Percentiles rank a stretch among this genome's conserved stretches.
Evolutionary conservation across 2,888 invertebrate genomes (phyloP).

Genomic region (Monochamus alternatus): DNA sequence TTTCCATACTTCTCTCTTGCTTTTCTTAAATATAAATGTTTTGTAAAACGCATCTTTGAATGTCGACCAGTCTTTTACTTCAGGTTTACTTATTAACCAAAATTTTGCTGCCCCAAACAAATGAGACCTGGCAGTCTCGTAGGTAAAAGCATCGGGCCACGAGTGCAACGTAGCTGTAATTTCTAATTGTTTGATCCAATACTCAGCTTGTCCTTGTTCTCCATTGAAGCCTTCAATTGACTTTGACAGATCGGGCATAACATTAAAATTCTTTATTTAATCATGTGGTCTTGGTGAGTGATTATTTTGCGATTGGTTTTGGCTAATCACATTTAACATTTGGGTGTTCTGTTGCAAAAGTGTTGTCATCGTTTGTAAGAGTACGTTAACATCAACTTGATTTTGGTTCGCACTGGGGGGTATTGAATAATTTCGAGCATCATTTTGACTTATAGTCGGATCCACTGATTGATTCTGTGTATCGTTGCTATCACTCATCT

Average conservation of each 20-base stretch:
- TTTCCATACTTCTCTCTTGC: not conserved
- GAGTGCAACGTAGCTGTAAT: not conserved
- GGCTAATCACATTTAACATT: no score
- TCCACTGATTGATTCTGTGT: no score
- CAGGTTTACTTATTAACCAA: not conserved
- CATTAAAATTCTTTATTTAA: not conserved
- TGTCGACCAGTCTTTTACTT: not conserved
- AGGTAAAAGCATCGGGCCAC: not conserved
- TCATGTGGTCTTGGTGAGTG: no score
- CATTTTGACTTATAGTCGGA: no score
- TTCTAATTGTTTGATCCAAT: not conserved
- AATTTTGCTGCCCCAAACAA: not conserved
- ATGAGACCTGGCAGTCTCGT: not conserved
- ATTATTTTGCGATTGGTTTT: no score
- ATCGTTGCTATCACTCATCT: no score
- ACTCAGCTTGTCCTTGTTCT: not conserved
- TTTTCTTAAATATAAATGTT: not conserved
- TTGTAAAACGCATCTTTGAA: not conserved
- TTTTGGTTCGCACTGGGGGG: no score
- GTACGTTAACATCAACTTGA: no score
- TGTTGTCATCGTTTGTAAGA: no score
- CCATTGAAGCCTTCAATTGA: not conserved
- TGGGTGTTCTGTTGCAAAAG: no score
- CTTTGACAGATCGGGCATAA: not conserved
- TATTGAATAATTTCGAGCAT: no score